phyloP scores from a whole-genome alignment of 2,797 vertebrate species.

The Artibeus lituratus region DNA sequence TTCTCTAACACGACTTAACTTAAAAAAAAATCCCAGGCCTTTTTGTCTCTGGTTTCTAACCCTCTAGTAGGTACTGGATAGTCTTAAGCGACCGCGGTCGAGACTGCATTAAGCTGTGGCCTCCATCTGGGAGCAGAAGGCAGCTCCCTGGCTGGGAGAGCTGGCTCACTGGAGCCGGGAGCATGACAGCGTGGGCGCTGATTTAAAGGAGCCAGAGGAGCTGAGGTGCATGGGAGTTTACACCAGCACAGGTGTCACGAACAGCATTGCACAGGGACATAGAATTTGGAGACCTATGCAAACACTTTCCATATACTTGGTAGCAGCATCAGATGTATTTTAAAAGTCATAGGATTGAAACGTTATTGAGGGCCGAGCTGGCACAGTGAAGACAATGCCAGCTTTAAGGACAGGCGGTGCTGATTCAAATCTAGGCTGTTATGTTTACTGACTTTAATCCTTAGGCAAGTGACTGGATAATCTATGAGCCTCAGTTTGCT shows the following conservation, averaged over 20 bases:
- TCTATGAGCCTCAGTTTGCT: background rate
- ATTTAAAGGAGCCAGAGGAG: constrained; percentile 16
- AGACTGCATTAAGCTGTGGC: background rate
- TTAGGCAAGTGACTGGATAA: background rate
- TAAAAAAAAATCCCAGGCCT: constrained; percentile 7
- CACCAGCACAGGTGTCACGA: background rate
- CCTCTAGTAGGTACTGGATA: constrained; percentile 45
- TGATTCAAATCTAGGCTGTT: background rate
- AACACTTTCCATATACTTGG: background rate
- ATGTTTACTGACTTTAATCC: background rate
- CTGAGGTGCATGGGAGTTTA: background rate
- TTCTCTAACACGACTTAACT: constrained; percentile 64
- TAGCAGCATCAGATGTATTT: background rate
- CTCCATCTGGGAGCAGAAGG: constrained; percentile 35
- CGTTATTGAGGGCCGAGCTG: background rate
- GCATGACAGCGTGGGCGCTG: background rate
- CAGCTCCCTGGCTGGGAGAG: background rate
- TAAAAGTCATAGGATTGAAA: background rate
- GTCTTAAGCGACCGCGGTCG: background rate
- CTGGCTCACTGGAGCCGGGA: background rate
- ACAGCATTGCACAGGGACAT: rapidly evolving
- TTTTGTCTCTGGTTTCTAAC: constrained; percentile 58
- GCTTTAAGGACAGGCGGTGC: background rate
- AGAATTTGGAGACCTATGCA: background rate
- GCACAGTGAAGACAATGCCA: background rate